phyloP scores from a whole-genome alignment of 1,140 invertebrate genomes.

The Brachionus calyciflorus region DNA sequence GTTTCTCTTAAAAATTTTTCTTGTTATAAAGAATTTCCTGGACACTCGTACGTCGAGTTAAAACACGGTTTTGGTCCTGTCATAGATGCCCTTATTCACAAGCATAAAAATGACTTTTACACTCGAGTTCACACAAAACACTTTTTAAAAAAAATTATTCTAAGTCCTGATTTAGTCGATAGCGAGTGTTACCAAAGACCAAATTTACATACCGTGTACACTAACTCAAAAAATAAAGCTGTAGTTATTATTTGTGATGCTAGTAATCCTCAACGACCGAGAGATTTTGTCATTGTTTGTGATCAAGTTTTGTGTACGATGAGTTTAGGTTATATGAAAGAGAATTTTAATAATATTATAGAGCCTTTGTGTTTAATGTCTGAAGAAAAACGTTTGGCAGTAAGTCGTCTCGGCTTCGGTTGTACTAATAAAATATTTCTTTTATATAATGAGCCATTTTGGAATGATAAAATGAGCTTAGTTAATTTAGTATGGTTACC shows the following conservation, averaged over 20 bases:
- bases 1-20: constrained; percentile 37
- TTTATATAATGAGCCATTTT: constrained; percentile 28
- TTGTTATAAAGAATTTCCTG: constrained; percentile 28
- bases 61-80: constrained; percentile 39
- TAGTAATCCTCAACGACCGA: constrained; percentile 5
- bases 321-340: constrained; percentile 42
- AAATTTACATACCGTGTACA: constrained; percentile 9
- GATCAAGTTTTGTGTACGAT: constrained; percentile 30
- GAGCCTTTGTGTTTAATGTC: constrained; percentile 20
- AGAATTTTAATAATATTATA: constrained; percentile 20
- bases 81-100: not conserved
- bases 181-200: constrained; percentile 6
- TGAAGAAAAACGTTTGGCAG: not conserved
- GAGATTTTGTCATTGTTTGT: constrained; percentile 11
- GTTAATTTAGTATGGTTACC: constrained; percentile 25
- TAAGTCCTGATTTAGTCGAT: constrained; percentile 15
- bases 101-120: constrained; percentile 28
- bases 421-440: constrained; percentile 44
- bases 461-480: constrained; percentile 4
- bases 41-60: constrained; percentile 33
- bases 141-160: constrained; percentile 39
- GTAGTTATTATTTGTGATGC: constrained; percentile 17
- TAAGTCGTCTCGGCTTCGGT: constrained; percentile 37
- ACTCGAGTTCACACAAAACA: not conserved
- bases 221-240: constrained; percentile 1